Evolutionary conservation across 53 echinoderm and acorn worm species (phyloP).

Genomic region (Henricia sp.): DNA sequence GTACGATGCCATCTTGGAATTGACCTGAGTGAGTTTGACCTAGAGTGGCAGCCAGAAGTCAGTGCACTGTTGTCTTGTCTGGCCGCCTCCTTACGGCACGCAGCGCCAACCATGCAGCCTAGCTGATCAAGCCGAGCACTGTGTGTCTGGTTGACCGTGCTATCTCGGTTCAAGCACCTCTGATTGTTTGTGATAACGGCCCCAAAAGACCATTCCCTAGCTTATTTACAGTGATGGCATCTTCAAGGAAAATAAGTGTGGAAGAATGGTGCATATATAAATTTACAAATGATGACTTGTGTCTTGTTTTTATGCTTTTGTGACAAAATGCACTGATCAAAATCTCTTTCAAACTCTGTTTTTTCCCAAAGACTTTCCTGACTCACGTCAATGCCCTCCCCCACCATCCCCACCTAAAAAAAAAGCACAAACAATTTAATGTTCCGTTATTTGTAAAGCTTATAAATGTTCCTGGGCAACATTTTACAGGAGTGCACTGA

Average conservation of each 20-base stretch:
- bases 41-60: slow-evolving; percentile 30
- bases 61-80: slow-evolving; percentile 40
- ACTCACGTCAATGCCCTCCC: no score
- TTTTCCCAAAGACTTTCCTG: no score
- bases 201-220: slow-evolving; percentile 26
- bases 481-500: no score
- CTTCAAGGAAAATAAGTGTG: slow-evolving; percentile 52
- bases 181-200: slow-evolving; percentile 39
- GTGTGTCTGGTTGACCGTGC: slow-evolving; percentile 4
- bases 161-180: slow-evolving; percentile 53
- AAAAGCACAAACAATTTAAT: no score
- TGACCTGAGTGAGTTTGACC: slow-evolving; percentile 21
- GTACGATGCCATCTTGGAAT: slow-evolving; percentile 49
- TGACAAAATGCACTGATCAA: no score
- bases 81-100: not conserved
- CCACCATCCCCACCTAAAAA: no score
- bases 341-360: no score
- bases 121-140: not conserved
- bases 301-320: no score
- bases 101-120: not conserved
- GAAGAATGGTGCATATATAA: not conserved
- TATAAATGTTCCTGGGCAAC: no score
- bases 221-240: slow-evolving; percentile 38
- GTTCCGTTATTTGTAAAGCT: no score
- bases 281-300: not conserved